phyloP scores from a whole-genome alignment of 2,888 invertebrate species.

The Lycophotia porphyrea region DNA sequence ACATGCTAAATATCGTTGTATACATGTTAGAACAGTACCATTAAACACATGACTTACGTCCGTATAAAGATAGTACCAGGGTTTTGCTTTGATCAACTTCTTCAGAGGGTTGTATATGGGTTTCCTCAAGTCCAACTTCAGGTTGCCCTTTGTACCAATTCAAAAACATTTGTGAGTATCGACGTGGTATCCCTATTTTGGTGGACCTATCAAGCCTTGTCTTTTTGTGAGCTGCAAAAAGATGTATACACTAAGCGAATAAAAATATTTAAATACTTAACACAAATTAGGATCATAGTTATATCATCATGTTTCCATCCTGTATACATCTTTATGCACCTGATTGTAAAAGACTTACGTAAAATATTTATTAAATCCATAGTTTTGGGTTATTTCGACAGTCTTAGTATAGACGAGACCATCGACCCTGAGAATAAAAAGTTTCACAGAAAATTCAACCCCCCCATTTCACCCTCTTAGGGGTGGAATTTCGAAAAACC shows the following conservation, averaged over 20 bases:
- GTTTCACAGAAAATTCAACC: neutral
- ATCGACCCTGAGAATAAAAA: neutral
- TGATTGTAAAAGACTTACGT: neutral
- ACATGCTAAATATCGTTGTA: conserved; percentile 31
- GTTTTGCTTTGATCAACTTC: conserved; percentile 59
- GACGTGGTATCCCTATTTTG: neutral
- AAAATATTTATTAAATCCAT: neutral
- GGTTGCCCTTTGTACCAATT: conserved; percentile 45
- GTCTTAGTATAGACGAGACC: conserved; percentile 4
- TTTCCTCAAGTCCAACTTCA: conserved; percentile 13
- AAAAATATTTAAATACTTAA: neutral
- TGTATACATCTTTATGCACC: conserved; percentile 35
- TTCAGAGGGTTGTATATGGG: conserved; percentile 15
- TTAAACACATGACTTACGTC: conserved; percentile 72
- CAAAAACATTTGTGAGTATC: conserved; percentile 43
- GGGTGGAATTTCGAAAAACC: neutral
- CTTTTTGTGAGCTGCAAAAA: conserved; percentile 24
- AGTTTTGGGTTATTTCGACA: neutral
- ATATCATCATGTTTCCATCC: no score
- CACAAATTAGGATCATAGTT: neutral
- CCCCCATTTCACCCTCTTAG: neutral
- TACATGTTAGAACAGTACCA: conserved; percentile 54
- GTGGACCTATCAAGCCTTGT: conserved; percentile 9
- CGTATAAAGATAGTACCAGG: conserved; percentile 73
- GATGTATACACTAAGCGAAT: conserved; percentile 5